These are phyloP conservation scores for Drosophila diplacantha DNA, from an alignment of 2,888 invertebrate species.

Conservation along the genomic window DNA sequence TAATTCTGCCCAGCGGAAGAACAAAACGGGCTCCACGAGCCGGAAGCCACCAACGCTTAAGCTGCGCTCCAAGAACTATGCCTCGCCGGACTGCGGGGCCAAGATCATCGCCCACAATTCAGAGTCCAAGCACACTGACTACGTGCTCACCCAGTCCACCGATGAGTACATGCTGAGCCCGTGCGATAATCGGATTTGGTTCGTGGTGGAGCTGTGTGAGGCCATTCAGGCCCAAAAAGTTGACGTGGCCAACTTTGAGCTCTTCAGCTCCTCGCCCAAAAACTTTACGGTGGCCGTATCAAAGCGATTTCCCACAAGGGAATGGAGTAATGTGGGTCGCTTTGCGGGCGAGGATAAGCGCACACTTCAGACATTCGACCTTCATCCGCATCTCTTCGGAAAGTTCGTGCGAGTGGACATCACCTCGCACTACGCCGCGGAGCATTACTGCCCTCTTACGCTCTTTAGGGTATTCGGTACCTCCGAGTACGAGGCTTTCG, in stretches of 20 bases:
- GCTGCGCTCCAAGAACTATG: slow-evolving; percentile 93
- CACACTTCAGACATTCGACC: slow-evolving; percentile 89
- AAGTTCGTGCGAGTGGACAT: slow-evolving; percentile 95
- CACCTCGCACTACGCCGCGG: slow-evolving; percentile 95
- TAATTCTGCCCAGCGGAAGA: slow-evolving; percentile 82
- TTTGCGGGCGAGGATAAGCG: slow-evolving; percentile 92
- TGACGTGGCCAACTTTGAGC: slow-evolving; percentile 97
- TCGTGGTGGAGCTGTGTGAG: slow-evolving; percentile 98
- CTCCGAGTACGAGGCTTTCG: slow-evolving; percentile 93
- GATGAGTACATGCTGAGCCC: slow-evolving; percentile 99
- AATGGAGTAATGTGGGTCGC: slow-evolving; percentile 93
- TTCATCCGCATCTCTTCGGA: slow-evolving; percentile 89
- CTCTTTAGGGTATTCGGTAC: slow-evolving; percentile 95
- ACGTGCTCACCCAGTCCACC: slow-evolving; percentile 90
- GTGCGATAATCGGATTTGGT: slow-evolving; percentile 95
- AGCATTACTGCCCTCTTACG: slow-evolving; percentile 99
- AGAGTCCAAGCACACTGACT: slow-evolving; percentile 91
- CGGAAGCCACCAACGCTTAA: slow-evolving; percentile 81
- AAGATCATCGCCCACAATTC: slow-evolving; percentile 96
- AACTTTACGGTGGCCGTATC: slow-evolving; percentile 92
- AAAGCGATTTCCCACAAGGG: slow-evolving; percentile 92
- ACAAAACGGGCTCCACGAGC: slow-evolving; percentile 78
- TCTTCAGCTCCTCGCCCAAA: slow-evolving; percentile 97
- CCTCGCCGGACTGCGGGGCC: slow-evolving; percentile 97
- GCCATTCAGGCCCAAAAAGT: slow-evolving; percentile 96